phyloP scores from a whole-genome alignment of 2,113 vertebrate species.

The Canis aureus region DNA sequence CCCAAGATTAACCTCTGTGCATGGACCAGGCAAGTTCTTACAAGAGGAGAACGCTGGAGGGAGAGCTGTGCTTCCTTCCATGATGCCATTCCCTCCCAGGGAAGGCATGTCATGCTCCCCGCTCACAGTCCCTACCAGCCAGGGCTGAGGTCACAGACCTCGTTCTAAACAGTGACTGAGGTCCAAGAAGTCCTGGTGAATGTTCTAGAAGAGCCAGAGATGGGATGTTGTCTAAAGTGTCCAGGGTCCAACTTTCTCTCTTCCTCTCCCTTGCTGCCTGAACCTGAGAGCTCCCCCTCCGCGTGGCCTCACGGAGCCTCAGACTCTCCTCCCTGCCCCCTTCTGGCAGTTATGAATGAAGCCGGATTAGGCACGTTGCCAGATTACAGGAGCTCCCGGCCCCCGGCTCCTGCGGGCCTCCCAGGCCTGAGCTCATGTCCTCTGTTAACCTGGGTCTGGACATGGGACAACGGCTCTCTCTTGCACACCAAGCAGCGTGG shows the following conservation, averaged over 20 bases:
- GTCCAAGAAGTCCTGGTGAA: background rate
- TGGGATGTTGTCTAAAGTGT: background rate
- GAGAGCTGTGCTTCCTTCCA: background rate
- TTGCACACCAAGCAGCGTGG: background rate
- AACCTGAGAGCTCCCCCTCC: background rate
- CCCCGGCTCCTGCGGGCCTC: background rate
- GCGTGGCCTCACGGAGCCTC: accelerated
- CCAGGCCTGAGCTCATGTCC: background rate
- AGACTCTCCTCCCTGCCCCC: background rate
- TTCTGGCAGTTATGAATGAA: background rate
- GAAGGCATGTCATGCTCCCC: background rate
- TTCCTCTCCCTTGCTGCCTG: background rate
- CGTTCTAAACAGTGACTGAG: background rate
- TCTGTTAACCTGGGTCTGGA: background rate
- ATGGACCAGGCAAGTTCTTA: background rate
- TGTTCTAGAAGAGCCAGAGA: background rate
- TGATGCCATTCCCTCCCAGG: background rate
- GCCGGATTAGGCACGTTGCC: constrained; percentile 41
- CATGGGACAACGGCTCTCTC: accelerated
- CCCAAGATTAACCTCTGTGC: background rate
- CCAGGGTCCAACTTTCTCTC: background rate
- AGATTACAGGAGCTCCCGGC: background rate
- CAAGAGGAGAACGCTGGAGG: background rate
- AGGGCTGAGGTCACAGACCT: background rate
- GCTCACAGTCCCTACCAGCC: background rate